phyloP scores from a whole-genome alignment of 1,140 invertebrate genomes.

The Aphaenogaster rudis region DNA sequence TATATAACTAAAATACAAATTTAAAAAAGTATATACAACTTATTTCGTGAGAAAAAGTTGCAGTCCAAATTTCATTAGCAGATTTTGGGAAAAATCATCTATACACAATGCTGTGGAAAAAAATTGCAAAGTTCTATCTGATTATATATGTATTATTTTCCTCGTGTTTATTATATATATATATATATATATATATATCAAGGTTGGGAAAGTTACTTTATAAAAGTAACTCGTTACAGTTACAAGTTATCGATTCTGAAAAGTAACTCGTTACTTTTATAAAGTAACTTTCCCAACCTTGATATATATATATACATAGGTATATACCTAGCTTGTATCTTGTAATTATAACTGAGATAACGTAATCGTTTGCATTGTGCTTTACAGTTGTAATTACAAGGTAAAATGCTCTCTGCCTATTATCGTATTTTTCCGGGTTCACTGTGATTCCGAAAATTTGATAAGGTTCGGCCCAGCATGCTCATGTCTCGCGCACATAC shows the following conservation, averaged over 20 bases:
- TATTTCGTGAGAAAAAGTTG: background rate
- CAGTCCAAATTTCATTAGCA: background rate
- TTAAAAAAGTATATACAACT: background rate
- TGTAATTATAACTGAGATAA: constrained; percentile 5
- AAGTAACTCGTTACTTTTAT: too few species aligned
- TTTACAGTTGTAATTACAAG: background rate
- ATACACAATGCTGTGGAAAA: background rate
- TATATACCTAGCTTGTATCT: background rate
- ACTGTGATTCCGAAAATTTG: constrained; percentile 46
- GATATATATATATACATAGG: background rate
- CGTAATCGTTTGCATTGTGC: constrained; percentile 1
- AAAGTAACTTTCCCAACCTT: too few species aligned
- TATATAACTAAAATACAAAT: background rate
- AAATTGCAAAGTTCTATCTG: background rate
- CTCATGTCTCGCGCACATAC: background rate
- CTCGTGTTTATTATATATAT: too few species aligned
- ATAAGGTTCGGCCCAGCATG: constrained; percentile 20
- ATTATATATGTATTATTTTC: background rate
- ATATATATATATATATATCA: too few species aligned
- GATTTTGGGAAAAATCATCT: background rate
- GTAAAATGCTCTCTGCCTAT: constrained; percentile 15
- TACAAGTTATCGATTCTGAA: too few species aligned
- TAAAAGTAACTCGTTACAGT: too few species aligned
- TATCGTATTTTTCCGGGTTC: constrained; percentile 25
- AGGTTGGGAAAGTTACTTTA: too few species aligned